These are phyloP conservation scores for Oxyteleia sp. DNA, from an alignment of 2,888 invertebrate genomes.

Conservation along the genomic window DNA sequence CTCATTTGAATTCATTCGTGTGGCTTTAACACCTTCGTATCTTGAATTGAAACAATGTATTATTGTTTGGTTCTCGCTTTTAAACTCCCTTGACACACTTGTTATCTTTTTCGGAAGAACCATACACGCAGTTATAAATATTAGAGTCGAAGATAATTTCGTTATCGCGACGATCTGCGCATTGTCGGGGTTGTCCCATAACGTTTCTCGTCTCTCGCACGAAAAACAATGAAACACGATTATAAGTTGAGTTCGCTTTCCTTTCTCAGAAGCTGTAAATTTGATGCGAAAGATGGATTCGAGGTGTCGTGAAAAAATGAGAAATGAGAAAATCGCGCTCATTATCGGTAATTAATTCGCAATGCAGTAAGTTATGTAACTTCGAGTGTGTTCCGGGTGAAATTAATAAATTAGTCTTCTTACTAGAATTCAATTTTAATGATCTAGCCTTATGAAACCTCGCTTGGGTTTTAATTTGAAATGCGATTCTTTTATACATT, in stretches of 20 bases:
- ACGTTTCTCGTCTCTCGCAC: not conserved
- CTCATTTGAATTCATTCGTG: constrained; percentile 4
- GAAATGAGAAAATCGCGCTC: constrained; percentile 29
- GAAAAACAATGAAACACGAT: constrained; percentile 51
- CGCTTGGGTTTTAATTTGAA: too few species aligned
- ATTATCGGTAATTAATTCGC: constrained; percentile 24
- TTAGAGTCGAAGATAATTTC: constrained; percentile 45
- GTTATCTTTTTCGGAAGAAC: constrained; percentile 62
- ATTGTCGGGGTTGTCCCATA: constrained; percentile 48
- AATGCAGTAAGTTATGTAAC: not conserved
- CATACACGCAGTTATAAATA: constrained; percentile 26
- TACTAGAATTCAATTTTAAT: too few species aligned
- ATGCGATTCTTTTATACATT: too few species aligned
- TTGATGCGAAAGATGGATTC: constrained; percentile 11
- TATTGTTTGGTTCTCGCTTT: constrained; percentile 33
- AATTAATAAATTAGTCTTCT: constrained; percentile 18
- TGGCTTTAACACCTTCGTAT: not conserved
- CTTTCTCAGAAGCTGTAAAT: constrained; percentile 48
- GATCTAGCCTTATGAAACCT: too few species aligned
- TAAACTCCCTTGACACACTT: constrained; percentile 60
- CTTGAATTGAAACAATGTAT: constrained; percentile 32
- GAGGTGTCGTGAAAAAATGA: constrained; percentile 15
- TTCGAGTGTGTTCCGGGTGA: not conserved
- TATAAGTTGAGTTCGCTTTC: constrained; percentile 52
- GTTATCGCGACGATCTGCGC: constrained; percentile 51